Percentiles rank a stretch among this genome's conserved stretches.
phyloP scores from a whole-genome alignment of 2,113 vertebrate species.

The Prietella phreatophila region DNA sequence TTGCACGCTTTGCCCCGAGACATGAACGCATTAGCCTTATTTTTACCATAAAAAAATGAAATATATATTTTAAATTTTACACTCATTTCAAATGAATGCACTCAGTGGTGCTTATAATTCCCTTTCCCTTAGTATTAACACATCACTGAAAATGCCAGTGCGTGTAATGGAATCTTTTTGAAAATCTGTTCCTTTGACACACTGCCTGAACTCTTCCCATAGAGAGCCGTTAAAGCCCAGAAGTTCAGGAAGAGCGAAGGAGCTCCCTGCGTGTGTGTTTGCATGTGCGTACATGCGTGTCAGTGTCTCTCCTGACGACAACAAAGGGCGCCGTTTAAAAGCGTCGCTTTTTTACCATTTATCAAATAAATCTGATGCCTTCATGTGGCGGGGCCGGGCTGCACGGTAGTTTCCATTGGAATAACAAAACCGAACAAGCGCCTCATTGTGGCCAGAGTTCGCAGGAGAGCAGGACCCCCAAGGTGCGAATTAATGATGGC shows the following conservation, averaged over 20 bases:
- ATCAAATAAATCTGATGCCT: conserved; percentile 76
- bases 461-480: conserved; percentile 70
- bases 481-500: conserved; percentile 84
- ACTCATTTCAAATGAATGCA: not conserved
- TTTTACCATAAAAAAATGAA: too few relatives aligned
- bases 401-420: conserved; percentile 75
- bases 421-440: conserved; percentile 78
- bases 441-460: conserved; percentile 72
- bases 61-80: not conserved
- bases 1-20: not conserved
- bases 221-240: conserved; percentile 9
- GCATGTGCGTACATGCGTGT: conserved; percentile 26
- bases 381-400: conserved; percentile 65
- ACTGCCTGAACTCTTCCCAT: not conserved
- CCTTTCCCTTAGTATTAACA: not conserved
- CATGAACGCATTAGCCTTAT: not conserved
- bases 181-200: not conserved
- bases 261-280: conserved; percentile 25
- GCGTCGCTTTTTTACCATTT: conserved; percentile 70
- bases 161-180: not conserved
- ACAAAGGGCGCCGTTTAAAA: conserved; percentile 66
- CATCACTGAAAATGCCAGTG: not conserved
- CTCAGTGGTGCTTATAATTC: not conserved
- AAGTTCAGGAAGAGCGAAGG: conserved; percentile 9
- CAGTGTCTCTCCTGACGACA: conserved; percentile 63